Conservation (phyloP, 2,113 vertebrate genomes). For the Mesembrinibis cayennensis region DNA sequence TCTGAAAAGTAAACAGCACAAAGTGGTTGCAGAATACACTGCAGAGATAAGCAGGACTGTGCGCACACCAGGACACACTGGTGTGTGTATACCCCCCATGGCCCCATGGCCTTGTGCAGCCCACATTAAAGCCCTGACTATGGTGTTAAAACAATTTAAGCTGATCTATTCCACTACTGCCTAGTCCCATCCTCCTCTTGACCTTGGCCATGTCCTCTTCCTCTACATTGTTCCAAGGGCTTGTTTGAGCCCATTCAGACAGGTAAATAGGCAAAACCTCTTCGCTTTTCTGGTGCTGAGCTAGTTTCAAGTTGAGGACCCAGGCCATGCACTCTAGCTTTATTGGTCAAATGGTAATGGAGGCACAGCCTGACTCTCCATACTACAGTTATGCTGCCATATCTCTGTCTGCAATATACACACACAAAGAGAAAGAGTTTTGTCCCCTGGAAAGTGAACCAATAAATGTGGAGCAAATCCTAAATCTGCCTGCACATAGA, state of each 20-base stretch:
- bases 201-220: neutral
- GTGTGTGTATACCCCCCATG: neutral
- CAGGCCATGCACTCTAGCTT: neutral
- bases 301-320: neutral
- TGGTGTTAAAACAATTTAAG: neutral
- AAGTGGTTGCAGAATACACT: neutral
- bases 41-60: neutral
- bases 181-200: neutral
- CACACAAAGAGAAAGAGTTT: neutral
- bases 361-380: neutral
- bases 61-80: neutral
- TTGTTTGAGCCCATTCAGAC: neutral
- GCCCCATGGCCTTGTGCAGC: neutral
- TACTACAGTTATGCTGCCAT: neutral
- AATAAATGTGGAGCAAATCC: neutral
- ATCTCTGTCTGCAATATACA: neutral
- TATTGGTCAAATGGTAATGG: neutral
- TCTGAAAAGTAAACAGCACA: neutral
- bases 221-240: neutral
- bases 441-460: neutral
- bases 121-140: neutral
- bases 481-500: neutral
- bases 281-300: neutral
- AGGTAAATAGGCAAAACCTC: neutral
- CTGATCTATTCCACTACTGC: neutral